Conservation (phyloP, 2,797 vertebrate species). For the Tinamus major region DNA sequence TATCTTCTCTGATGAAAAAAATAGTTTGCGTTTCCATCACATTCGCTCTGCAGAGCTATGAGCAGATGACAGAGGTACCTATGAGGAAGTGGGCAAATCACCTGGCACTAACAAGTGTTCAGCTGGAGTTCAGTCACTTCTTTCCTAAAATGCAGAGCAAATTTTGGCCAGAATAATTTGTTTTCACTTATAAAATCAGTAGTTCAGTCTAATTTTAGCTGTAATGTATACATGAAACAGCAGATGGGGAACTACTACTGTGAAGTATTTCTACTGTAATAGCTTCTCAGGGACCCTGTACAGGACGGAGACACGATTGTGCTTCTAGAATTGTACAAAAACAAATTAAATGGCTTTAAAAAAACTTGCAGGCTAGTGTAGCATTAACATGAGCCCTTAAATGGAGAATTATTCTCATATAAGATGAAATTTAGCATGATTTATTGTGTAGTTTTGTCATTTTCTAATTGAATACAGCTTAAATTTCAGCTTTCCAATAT, state of each 20-base stretch:
- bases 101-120: background rate
- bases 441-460: background rate
- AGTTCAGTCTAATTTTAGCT: background rate
- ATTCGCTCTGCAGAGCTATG: background rate
- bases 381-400: background rate
- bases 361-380: background rate
- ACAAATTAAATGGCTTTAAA: background rate
- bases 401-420: background rate
- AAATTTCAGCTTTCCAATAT: background rate
- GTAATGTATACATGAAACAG: background rate
- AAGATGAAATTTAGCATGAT: background rate
- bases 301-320: background rate
- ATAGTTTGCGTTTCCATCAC: background rate
- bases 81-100: background rate
- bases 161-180: background rate
- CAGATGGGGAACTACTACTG: background rate
- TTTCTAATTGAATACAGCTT: background rate
- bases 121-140: background rate
- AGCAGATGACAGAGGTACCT: background rate
- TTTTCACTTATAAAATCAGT: background rate
- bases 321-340: background rate
- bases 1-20: background rate
- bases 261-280: background rate
- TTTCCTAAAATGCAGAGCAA: background rate
- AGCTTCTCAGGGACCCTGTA: background rate